Evolutionary conservation across 2,888 invertebrate species (phyloP).

Genomic region (Morpho deidamia): DNA sequence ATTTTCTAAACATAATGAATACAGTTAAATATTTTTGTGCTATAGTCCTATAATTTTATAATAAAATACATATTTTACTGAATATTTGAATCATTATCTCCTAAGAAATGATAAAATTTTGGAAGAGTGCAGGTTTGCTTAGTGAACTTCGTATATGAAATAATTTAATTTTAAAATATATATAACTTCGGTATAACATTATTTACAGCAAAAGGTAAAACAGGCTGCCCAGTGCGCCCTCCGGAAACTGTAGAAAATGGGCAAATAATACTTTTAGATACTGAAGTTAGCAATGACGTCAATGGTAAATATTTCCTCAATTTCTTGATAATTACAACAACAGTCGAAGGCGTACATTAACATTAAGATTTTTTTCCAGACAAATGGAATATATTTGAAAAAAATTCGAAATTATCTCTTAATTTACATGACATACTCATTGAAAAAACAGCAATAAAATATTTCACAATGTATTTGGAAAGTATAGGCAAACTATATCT

Average conservation of each 20-base stretch:
- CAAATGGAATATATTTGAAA: constrained; percentile 52
- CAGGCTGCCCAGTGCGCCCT: constrained; percentile 69
- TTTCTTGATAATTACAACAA: too few relatives aligned
- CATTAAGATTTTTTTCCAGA: constrained; percentile 46
- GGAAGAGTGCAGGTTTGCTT: constrained; percentile 83
- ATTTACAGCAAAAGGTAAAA: constrained; percentile 67
- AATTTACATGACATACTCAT: constrained; percentile 85
- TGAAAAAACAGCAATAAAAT: constrained; percentile 88
- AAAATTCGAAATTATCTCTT: constrained; percentile 84
- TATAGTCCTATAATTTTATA: too few relatives aligned
- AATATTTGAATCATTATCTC: constrained; percentile 6
- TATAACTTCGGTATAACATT: neutral
- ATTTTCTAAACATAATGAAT: constrained; percentile 47
- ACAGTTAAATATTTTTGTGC: constrained; percentile 22
- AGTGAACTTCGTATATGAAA: too few relatives aligned
- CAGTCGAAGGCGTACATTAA: neutral
- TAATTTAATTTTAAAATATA: too few relatives aligned
- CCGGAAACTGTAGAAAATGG: constrained; percentile 46
- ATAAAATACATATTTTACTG: neutral
- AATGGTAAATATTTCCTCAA: constrained; percentile 45
- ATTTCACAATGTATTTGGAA: constrained; percentile 93
- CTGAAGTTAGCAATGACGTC: constrained; percentile 43
- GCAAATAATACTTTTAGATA: constrained; percentile 32
- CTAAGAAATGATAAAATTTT: constrained; percentile 84
- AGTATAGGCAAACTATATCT: constrained; percentile 81